These are phyloP conservation scores for Hylomyscus alleni DNA, from an alignment of 2,797 vertebrate species.

Conservation along the genomic window DNA sequence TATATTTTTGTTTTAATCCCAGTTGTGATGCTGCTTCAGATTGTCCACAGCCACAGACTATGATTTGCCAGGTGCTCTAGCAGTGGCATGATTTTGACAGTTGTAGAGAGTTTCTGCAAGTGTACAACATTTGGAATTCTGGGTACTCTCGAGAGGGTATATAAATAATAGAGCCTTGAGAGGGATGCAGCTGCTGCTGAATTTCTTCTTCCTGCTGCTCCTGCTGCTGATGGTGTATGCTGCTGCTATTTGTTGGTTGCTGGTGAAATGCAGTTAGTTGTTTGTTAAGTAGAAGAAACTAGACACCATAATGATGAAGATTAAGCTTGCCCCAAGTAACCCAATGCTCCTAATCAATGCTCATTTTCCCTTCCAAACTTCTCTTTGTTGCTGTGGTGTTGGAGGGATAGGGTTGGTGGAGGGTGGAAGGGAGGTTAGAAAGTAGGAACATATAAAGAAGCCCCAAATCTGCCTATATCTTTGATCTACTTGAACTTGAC, in stretches of 20 bases:
- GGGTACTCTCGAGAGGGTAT: neutral
- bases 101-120: neutral
- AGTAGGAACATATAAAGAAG: neutral
- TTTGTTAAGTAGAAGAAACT: neutral
- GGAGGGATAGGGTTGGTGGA: neutral
- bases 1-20: neutral
- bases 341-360: neutral
- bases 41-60: too few species aligned
- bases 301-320: neutral
- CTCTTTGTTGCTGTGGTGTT: neutral
- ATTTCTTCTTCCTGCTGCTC: neutral
- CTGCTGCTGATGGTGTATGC: neutral
- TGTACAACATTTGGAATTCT: neutral
- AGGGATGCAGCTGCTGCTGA: neutral
- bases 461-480: neutral
- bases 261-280: too few species aligned
- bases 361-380: neutral
- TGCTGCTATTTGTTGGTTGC: neutral
- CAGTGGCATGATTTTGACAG: neutral
- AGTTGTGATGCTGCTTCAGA: neutral
- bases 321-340: neutral
- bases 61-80: neutral
- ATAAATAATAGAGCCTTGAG: neutral
- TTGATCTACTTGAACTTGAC: neutral
- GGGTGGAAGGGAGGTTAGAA: neutral